Conservation (phyloP, 2,113 vertebrate species). For the Limanda limanda region DNA sequence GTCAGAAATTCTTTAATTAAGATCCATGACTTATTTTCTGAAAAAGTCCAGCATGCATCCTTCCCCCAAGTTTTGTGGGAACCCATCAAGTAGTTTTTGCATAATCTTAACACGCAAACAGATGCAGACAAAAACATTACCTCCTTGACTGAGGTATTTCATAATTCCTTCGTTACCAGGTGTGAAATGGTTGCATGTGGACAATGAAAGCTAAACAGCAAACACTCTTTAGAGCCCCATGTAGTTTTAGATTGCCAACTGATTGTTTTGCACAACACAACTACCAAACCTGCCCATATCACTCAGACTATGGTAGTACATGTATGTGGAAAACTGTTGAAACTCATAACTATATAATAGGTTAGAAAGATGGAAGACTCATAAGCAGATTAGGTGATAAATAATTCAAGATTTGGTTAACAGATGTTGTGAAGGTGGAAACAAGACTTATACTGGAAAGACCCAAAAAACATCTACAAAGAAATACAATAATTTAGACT, state of each 20-base stretch:
- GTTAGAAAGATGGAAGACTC: neutral
- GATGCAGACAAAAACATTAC: no score
- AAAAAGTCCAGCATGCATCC: no score
- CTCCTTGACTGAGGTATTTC: neutral
- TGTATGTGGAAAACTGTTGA: neutral
- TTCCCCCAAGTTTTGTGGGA: no score
- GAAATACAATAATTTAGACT: neutral
- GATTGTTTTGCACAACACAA: neutral
- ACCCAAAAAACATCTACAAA: neutral
- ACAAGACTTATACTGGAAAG: neutral
- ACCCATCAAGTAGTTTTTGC: no score
- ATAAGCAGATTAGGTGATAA: neutral
- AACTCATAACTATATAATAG: neutral
- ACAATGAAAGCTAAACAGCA: neutral
- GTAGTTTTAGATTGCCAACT: neutral
- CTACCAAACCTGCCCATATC: neutral
- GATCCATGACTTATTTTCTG: no score
- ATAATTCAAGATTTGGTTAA: neutral
- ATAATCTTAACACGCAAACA: no score
- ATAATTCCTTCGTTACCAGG: slow-evolving; percentile 13
- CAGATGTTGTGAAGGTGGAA: neutral
- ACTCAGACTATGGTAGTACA: neutral
- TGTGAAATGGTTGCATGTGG: neutral
- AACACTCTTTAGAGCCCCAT: neutral
- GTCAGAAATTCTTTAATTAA: no score